These are phyloP conservation scores for Sycophaga agraensis DNA, from an alignment of 1,140 invertebrate genomes.

Conservation along the genomic window DNA sequence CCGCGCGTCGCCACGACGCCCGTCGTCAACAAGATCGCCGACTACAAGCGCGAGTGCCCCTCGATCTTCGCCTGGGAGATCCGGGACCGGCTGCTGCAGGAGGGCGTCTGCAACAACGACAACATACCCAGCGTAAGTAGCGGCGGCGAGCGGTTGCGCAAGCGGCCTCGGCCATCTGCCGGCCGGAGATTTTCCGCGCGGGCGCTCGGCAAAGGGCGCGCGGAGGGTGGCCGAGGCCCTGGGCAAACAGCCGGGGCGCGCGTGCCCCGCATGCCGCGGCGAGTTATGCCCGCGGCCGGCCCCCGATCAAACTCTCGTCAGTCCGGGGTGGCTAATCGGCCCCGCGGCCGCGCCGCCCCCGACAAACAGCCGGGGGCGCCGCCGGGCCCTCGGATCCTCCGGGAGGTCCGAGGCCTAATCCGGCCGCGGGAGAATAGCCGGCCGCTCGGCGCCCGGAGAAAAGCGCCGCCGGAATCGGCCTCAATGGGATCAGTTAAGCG, in stretches of 20 bases:
- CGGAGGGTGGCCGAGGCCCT: too few relatives aligned
- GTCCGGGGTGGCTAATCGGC: slow-evolving; percentile 57
- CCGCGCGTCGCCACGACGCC: slow-evolving; percentile 93
- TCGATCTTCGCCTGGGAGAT: slow-evolving; percentile 99
- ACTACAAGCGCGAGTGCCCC: slow-evolving; percentile 94
- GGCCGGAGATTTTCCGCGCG: background rate
- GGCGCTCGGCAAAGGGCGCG: slow-evolving; percentile 13
- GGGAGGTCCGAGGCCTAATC: too few relatives aligned
- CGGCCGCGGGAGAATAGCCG: slow-evolving; percentile 33
- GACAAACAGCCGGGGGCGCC: background rate
- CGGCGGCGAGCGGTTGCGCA: background rate
- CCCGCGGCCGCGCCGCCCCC: slow-evolving; percentile 50
- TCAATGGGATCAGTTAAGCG: slow-evolving; percentile 60
- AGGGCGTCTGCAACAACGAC: slow-evolving; percentile 97
- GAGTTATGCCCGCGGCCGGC: slow-evolving; percentile 56
- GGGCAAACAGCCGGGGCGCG: too few relatives aligned
- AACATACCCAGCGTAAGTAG: slow-evolving; percentile 99
- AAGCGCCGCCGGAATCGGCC: slow-evolving; percentile 2
- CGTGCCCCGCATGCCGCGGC: slow-evolving; percentile 43
- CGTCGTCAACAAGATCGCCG: slow-evolving; percentile 91
- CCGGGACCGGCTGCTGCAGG: slow-evolving; percentile 89
- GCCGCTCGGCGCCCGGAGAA: slow-evolving; percentile 44
- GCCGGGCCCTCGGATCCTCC: too few relatives aligned
- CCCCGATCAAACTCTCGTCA: slow-evolving; percentile 61
- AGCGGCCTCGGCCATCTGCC: slow-evolving; percentile 24